Percentiles rank a stretch among this genome's conserved stretches.
phyloP scores from a whole-genome alignment of 2,888 invertebrate species.

The Melanostoma scalare region DNA sequence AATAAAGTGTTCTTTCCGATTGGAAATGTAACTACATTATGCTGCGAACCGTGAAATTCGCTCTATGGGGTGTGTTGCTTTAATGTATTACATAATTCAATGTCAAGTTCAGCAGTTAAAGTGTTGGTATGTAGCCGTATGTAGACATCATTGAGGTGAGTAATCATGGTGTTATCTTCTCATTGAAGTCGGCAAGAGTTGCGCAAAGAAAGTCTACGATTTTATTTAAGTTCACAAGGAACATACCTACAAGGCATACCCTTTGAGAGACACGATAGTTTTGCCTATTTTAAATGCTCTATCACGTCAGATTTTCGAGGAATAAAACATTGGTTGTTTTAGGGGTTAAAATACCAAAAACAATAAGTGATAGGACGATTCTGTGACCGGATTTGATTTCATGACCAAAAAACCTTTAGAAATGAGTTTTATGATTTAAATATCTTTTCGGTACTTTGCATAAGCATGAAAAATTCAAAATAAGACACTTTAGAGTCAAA shows the following conservation, averaged over 20 bases:
- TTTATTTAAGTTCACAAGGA: neutral
- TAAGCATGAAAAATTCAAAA: no score
- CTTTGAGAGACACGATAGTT: no score
- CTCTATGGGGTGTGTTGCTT: constrained; percentile 49
- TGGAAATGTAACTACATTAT: constrained; percentile 30
- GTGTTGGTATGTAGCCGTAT: constrained; percentile 1
- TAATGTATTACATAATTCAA: constrained; percentile 49
- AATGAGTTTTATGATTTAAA: no score
- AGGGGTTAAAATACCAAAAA: no score
- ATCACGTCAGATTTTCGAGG: no score
- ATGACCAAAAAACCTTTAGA: no score
- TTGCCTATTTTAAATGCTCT: no score
- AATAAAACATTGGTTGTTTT: no score
- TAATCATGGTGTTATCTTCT: constrained; percentile 45
- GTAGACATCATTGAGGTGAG: constrained; percentile 39
- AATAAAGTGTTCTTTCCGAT: constrained; percentile 38
- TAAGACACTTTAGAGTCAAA: no score
- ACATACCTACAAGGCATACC: neutral
- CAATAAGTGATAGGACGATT: no score
- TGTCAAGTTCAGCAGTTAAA: constrained; percentile 62
- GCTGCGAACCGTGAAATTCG: constrained; percentile 65
- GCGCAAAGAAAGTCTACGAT: constrained; percentile 48
- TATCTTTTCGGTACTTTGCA: no score
- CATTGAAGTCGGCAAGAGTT: constrained; percentile 43
- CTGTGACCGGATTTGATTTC: no score